phyloP scores from a whole-genome alignment of 2,113 vertebrate species.

The Rutilus rutilus region DNA sequence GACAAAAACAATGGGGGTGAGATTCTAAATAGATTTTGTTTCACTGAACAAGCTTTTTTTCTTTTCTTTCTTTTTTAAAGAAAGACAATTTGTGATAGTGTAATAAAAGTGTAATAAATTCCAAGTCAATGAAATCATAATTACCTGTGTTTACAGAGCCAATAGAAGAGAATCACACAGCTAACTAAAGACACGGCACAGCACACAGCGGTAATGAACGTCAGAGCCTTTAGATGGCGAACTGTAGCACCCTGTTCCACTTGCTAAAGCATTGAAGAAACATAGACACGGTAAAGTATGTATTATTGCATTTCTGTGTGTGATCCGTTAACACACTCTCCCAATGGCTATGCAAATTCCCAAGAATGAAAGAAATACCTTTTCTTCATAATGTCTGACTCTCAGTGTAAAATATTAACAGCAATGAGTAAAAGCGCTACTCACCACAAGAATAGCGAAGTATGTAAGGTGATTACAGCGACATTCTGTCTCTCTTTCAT shows the following conservation, averaged over 20 bases:
- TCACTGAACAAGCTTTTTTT: neutral
- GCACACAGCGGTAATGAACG: slow-evolving; percentile 11
- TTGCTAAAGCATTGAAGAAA: slow-evolving; percentile 53
- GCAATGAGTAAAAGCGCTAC: slow-evolving; percentile 33
- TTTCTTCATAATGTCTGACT: neutral
- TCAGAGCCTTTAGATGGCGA: slow-evolving; percentile 16
- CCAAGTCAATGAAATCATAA: neutral
- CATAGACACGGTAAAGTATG: neutral
- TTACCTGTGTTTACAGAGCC: slow-evolving; percentile 70
- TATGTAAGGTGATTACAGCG: slow-evolving; percentile 77
- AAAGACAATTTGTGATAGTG: neutral
- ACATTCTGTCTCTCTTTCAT: slow-evolving; percentile 65
- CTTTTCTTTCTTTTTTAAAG: neutral
- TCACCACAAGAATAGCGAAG: slow-evolving; percentile 78
- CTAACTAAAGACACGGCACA: slow-evolving; percentile 58
- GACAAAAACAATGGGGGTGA: neutral
- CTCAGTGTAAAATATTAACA: neutral
- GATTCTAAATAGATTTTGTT: neutral
- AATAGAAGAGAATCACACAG: slow-evolving; percentile 69
- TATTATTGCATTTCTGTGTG: slow-evolving; percentile 66
- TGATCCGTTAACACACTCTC: neutral
- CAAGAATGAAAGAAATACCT: neutral
- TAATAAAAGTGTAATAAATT: neutral
- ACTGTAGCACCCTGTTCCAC: neutral
- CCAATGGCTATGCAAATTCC: neutral